Evolutionary conservation across 1,140 invertebrate species (phyloP).

Genomic region (Micrasema minimum): DNA sequence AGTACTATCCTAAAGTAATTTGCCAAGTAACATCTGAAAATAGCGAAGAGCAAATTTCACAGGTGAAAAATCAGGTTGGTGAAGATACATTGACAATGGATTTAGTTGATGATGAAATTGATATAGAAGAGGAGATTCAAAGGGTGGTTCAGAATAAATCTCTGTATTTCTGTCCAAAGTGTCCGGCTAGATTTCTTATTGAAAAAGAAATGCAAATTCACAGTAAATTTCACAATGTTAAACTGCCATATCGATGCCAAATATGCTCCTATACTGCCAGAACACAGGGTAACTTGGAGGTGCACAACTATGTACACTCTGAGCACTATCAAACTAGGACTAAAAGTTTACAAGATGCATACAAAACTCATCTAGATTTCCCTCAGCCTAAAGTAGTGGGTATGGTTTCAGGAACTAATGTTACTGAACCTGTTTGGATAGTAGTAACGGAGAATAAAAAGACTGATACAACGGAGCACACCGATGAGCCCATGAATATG

Average conservation of each 20-base stretch:
- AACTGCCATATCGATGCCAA: conserved; percentile 75
- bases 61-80: conserved; percentile 60
- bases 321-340: conserved; percentile 85
- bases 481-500: conserved; percentile 20
- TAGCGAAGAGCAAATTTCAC: conserved; percentile 74
- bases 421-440: conserved; percentile 60
- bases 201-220: conserved; percentile 77
- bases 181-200: conserved; percentile 76
- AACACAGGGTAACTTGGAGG: conserved; percentile 75
- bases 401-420: conserved; percentile 56
- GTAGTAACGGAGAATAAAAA: conserved; percentile 58
- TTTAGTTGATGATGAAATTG: conserved; percentile 38
- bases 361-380: conserved; percentile 71
- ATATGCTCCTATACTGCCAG: conserved; percentile 83
- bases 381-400: conserved; percentile 72
- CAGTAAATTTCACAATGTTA: conserved; percentile 73
- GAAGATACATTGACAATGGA: conserved; percentile 39
- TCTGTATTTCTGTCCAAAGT: conserved; percentile 73
- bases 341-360: conserved; percentile 74
- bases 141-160: conserved; percentile 56
- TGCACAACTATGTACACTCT: conserved; percentile 82
- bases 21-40: conserved; percentile 73
- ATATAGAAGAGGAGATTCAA: conserved; percentile 36
- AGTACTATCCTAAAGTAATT: conserved; percentile 75
- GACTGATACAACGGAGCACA: conserved; percentile 15